Evolutionary conservation across 2,113 vertebrate species (phyloP), one percentile per base, ranked within the genome.

Genomic region (Entomyzon cyanotis): DNA sequence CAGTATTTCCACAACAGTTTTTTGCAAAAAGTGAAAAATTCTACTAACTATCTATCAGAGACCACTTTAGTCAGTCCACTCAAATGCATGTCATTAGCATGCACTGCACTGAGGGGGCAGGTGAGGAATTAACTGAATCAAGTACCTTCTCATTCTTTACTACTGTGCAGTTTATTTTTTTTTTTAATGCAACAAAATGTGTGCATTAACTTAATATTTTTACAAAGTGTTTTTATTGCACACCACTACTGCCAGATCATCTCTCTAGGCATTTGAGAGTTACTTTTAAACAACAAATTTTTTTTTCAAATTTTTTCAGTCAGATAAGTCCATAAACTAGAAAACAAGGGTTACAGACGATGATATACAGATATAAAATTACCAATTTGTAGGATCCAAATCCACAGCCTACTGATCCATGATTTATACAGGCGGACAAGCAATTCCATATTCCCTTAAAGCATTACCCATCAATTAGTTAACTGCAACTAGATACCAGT

Each of bases 361-460:
- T 59, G 35, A 42, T 6, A 15, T 6, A 28, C 10, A 75, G 13
- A 49, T 11, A 47, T 14, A 52, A 11, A 60, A 55, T 20, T 7
- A 31, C 4, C 18, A 56, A 27, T 56, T 47, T 7, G 4, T 5
- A 80, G 28, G 31, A 67, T 53, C 12, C 22, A 89, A 68, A 89
- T 24, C 12, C 6, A 67, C 9, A 63, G 9, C 83, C 41, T 16
- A 49, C 0, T 0, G 47, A 62, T 19, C 22, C 25, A 55, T 1
- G 4, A 31, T 11, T 91, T 59, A 63, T 15, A 58, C 10, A 58
- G 21, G 7, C 25, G 78, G 47, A 9, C 11, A 46, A 77, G 25
- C 39, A n/a, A 77, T n/a, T 84, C 30, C 12, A 3, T 15, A 30
- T 73, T 44, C 28, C 46, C 73, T 33, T 76, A 68, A 68, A 63